These are phyloP conservation scores for Malurus melanocephalus DNA, from an alignment of 2,113 vertebrate species.

Conservation along the genomic window DNA sequence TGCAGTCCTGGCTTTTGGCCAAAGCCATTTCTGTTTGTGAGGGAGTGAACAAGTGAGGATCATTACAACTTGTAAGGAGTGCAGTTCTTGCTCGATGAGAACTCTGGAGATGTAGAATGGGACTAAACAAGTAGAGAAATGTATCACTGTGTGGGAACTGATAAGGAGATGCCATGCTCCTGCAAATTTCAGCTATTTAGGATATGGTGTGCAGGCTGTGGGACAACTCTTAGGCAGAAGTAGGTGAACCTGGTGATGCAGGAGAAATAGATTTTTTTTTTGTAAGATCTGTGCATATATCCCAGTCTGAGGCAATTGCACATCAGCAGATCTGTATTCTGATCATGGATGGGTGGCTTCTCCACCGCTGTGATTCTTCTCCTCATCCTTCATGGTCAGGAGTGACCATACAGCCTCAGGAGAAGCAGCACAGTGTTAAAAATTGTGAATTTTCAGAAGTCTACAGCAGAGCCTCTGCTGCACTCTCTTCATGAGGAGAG, in stretches of 20 bases:
- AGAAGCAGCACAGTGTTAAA: neutral
- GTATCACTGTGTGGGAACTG: neutral
- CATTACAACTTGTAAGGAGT: conserved; percentile 17
- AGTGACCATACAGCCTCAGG: neutral
- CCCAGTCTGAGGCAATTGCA: accelerated
- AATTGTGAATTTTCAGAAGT: neutral
- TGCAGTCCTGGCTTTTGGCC: conserved; percentile 31
- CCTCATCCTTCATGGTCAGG: neutral
- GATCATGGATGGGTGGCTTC: neutral
- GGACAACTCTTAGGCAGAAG: neutral
- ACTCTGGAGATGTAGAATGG: neutral
- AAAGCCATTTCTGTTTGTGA: neutral
- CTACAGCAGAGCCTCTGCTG: neutral
- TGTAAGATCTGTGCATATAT: neutral
- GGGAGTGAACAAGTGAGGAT: conserved; percentile 28
- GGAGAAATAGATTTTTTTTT: neutral
- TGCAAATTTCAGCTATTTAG: neutral
- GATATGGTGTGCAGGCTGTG: neutral
- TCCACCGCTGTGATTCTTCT: neutral
- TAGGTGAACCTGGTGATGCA: neutral
- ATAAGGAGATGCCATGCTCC: neutral
- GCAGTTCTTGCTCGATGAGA: neutral
- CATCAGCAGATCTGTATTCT: neutral
- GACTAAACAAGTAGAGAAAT: neutral
- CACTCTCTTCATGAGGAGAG: neutral